These are phyloP conservation scores for Erynnis tages DNA, from an alignment of 2,888 invertebrate genomes.

Conservation along the genomic window DNA sequence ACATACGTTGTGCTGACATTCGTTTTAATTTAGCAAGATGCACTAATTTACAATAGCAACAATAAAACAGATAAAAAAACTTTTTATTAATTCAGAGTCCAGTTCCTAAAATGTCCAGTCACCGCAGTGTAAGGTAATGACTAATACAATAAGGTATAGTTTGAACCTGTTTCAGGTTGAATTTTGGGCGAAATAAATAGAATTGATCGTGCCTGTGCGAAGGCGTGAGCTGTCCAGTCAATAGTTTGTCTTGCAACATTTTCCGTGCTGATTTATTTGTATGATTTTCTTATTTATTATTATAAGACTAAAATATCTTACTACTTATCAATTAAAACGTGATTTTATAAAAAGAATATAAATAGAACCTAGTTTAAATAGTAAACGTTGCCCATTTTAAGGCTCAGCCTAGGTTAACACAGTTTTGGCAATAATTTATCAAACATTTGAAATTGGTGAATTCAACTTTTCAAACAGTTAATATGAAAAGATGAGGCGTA, in stretches of 20 bases:
- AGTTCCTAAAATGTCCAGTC: slow-evolving; percentile 2
- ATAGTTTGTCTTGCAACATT: slow-evolving; percentile 24
- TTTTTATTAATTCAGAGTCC: not conserved
- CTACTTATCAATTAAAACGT: slow-evolving; percentile 4
- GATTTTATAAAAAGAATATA: too few relatives aligned
- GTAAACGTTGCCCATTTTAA: too few relatives aligned
- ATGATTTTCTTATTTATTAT: slow-evolving; percentile 12
- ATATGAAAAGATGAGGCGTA: too few relatives aligned
- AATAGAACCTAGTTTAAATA: too few relatives aligned
- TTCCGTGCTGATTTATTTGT: slow-evolving; percentile 18
- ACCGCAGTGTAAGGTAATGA: slow-evolving; percentile 11
- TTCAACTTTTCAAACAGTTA: too few relatives aligned
- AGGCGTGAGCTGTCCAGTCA: slow-evolving; percentile 26
- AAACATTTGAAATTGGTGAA: too few relatives aligned
- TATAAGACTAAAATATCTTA: not conserved
- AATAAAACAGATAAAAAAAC: not conserved
- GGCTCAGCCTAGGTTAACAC: too few relatives aligned
- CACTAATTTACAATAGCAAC: not conserved
- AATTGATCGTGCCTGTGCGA: slow-evolving; percentile 13
- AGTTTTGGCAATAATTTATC: too few relatives aligned
- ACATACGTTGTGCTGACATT: too few relatives aligned
- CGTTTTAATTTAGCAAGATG: not conserved
- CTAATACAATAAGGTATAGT: slow-evolving; percentile 7
- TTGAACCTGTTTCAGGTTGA: slow-evolving; percentile 16
- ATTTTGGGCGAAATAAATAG: slow-evolving; percentile 12